Conservation (phyloP, 2,888 invertebrate species). For the Heliconius hortense region DNA sequence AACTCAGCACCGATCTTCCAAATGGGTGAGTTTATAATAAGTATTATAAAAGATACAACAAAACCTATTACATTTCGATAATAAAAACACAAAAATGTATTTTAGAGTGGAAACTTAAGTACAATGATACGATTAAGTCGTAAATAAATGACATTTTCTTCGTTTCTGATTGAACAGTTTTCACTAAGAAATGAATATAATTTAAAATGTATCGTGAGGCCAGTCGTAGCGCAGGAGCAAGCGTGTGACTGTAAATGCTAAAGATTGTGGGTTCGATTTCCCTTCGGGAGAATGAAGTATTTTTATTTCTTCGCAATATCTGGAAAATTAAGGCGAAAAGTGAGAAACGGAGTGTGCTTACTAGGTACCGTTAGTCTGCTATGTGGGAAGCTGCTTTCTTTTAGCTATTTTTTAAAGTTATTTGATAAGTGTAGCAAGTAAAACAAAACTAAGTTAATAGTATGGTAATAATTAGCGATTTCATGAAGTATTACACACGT, state of each 20-base stretch:
- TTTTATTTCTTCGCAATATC: background rate
- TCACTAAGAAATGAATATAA: no score
- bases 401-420: background rate
- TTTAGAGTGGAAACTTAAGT: no score
- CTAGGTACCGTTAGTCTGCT: background rate
- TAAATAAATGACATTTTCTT: no score
- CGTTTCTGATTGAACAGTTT: no score
- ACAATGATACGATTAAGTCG: no score
- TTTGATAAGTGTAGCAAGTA: background rate
- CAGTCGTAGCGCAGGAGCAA: no score
- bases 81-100: no score
- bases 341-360: background rate
- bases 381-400: background rate
- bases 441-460: no score
- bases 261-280: background rate
- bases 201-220: no score
- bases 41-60: background rate
- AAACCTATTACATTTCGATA: no score
- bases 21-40: constrained; percentile 84
- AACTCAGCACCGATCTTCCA: constrained; percentile 89
- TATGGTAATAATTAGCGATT: constrained; percentile 6
- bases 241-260: background rate
- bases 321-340: no score
- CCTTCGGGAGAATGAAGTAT: background rate
- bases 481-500: constrained; percentile 20